Evolutionary conservation across 2,113 vertebrate genomes (phyloP), one percentile per base, ranked within the genome.

Genomic region (Dasyprocta punctata): DNA sequence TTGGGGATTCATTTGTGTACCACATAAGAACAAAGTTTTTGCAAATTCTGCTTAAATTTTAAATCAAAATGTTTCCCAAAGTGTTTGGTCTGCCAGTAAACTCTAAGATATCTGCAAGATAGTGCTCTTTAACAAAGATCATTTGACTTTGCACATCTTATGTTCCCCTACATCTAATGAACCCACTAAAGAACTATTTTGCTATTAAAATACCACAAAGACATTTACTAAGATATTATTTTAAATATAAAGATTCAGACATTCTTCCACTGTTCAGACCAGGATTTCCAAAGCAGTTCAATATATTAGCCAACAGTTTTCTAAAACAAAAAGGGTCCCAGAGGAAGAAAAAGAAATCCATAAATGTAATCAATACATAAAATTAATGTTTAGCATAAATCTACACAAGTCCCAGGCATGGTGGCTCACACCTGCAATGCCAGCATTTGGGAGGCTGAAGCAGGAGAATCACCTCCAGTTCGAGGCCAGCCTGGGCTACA

Each of bases 301-400:
- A 89, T 13, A 85, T 93, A 69, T 96, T 81, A 98, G 65, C 78
- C 75, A 94, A 91, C 36, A 95, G 52, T 93, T 97, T 96, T 96
- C 71, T 96, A 86, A 41, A 63, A 63, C n/a, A 71, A 52, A 52
- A 24, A 83, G 81, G n/a, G 52, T 58, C 96, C 56, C 49, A 89
- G 73, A 78, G 89, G 80, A 95, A 94, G 7, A 54, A 71, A 85
- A 82, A 58, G 61, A 60, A 49, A 75, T 73, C 78, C 41, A 61
- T 36, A 93, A 91, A 86, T 81, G 56, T 67, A 89, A 65, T 92
- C 92, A 97, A 77, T 83, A 82, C 5, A 83, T 87, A 96, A 97
- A 92, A 97, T 71, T 86, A 94, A 95, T 77, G 85, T 75, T 97
- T 71, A 80, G 19, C 96, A 90, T 92, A 98, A 97, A 97, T 94